phyloP scores from a whole-genome alignment of 1,140 invertebrate species.

The Phymastichus coffea region DNA sequence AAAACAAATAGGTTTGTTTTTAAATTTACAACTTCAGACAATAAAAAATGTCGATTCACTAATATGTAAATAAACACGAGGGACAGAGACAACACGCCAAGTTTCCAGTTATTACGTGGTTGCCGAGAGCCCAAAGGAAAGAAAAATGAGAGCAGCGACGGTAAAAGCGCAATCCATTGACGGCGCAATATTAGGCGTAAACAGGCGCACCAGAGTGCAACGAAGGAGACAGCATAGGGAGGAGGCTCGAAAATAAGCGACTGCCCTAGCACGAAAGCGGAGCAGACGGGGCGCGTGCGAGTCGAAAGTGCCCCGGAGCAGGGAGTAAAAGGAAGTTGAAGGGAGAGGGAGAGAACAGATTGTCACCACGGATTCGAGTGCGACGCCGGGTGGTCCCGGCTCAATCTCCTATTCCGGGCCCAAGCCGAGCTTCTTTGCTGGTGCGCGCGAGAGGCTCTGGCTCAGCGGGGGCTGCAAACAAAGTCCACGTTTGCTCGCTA shows the following conservation, averaged over 20 bases:
- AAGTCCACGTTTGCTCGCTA: neutral
- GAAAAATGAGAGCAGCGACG: too few relatives aligned
- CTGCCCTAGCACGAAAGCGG: neutral
- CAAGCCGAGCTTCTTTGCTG: too few relatives aligned
- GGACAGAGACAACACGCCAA: too few relatives aligned
- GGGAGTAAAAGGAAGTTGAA: neutral
- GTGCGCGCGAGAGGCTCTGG: too few relatives aligned
- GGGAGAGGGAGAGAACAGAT: neutral
- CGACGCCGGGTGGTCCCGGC: slow-evolving; percentile 1
- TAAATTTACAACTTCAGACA: too few relatives aligned
- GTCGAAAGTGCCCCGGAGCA: too few relatives aligned
- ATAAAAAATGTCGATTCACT: too few relatives aligned
- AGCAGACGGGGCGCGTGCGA: neutral
- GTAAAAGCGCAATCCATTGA: slow-evolving; percentile 12
- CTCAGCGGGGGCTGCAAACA: neutral
- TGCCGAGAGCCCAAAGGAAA: too few relatives aligned
- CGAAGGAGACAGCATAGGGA: too few relatives aligned
- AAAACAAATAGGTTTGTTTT: too few relatives aligned
- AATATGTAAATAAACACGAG: too few relatives aligned
- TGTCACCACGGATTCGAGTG: neutral
- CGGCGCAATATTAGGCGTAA: slow-evolving; percentile 22
- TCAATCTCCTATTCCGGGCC: neutral
- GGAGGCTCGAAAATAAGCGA: neutral
- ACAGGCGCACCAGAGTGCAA: neutral
- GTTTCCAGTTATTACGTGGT: too few relatives aligned